Percentiles rank a stretch among this genome's conserved stretches.
Evolutionary conservation across 1,140 invertebrate genomes (phyloP).

Genomic region (Lamellibrachia luymesi): DNA sequence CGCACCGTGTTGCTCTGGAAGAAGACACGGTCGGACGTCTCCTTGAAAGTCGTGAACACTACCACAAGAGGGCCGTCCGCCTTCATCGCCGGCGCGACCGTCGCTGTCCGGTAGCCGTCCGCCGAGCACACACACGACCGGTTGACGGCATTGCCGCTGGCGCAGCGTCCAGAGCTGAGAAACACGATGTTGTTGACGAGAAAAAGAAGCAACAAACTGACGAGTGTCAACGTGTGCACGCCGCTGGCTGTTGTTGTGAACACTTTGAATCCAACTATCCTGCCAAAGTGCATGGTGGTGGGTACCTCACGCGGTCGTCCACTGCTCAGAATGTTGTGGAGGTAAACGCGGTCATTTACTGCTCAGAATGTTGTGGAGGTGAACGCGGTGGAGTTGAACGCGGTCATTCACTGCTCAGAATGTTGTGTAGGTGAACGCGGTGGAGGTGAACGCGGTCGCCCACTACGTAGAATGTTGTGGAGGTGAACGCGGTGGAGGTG

Average conservation of each 20-base stretch:
- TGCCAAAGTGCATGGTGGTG: background rate
- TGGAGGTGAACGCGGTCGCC: too few relatives aligned
- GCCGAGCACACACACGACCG: background rate
- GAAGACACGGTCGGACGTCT: background rate
- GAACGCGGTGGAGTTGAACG: too few relatives aligned
- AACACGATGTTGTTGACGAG: background rate
- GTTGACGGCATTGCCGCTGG: background rate
- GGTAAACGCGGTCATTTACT: too few relatives aligned
- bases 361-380: too few relatives aligned
- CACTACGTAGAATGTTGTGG: too few relatives aligned
- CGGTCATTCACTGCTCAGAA: too few relatives aligned
- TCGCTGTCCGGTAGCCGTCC: background rate
- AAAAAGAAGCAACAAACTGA: background rate
- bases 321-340: too few relatives aligned
- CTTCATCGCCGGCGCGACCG: background rate
- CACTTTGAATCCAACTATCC: background rate
- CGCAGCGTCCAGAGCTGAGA: background rate
- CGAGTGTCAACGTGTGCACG: background rate
- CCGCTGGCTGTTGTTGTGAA: background rate
- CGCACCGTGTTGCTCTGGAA: background rate
- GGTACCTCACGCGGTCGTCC: too few relatives aligned
- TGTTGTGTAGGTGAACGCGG: too few relatives aligned
- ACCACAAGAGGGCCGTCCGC: background rate
- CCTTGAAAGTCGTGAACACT: conserved; percentile 9
- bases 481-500: too few relatives aligned